phyloP scores from a whole-genome alignment of 2,113 vertebrate genomes.

The sheep (Ovis aries) region DNA sequence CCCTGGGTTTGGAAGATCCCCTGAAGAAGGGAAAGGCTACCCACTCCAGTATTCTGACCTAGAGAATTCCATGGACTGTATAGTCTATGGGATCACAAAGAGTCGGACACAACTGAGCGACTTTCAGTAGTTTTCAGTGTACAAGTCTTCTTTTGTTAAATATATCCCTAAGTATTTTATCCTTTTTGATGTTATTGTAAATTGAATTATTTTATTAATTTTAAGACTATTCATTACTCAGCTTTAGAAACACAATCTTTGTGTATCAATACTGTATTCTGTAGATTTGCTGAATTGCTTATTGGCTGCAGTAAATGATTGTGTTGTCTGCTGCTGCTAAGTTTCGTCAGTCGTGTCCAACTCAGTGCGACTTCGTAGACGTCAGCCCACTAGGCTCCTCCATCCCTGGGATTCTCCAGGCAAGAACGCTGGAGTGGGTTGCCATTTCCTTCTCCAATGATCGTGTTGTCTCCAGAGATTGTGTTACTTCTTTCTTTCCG shows the following conservation, averaged over 20 bases:
- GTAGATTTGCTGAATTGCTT: background rate
- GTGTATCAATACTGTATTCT: background rate
- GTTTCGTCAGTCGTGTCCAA: accelerated
- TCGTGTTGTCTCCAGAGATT: background rate
- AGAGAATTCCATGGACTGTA: background rate
- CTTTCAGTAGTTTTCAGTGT: background rate
- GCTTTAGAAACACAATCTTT: background rate
- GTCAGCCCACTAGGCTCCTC: too few species aligned
- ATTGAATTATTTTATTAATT: constrained; percentile 23
- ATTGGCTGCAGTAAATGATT: background rate
- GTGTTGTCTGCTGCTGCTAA: too few species aligned
- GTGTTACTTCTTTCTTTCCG: background rate
- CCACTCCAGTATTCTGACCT: background rate
- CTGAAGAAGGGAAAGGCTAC: background rate
- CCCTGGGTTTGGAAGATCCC: background rate
- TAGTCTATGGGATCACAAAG: background rate
- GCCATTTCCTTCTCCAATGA: too few species aligned
- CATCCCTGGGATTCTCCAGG: too few species aligned
- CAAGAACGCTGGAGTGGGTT: too few species aligned
- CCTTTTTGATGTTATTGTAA: background rate
- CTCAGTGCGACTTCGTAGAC: too few species aligned
- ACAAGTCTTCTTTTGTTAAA: background rate
- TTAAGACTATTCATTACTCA: background rate
- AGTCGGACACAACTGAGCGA: accelerated
- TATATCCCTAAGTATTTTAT: background rate